Evolutionary conservation across 2,797 vertebrate species (phyloP).

Genomic region (Ctenopoma multispine): DNA sequence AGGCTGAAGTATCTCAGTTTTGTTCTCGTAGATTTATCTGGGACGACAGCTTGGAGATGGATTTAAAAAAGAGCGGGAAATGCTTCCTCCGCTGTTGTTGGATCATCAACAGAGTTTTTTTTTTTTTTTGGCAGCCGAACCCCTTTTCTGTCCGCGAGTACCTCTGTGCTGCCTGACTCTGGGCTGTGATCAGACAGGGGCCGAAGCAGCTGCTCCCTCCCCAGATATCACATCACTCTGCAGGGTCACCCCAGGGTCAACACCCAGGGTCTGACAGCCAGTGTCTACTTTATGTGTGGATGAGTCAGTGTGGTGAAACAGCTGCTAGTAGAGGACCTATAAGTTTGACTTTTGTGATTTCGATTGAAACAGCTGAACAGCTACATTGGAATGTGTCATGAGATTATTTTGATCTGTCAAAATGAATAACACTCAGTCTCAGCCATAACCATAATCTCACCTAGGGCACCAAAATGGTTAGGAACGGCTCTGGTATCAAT

Average conservation of each 20-base stretch:
- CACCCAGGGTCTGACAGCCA: conserved; percentile 38
- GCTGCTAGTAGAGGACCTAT: background rate
- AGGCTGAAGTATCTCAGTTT: background rate
- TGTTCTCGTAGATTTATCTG: background rate
- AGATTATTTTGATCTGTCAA: too few species aligned
- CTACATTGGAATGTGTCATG: too few species aligned
- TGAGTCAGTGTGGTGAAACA: background rate
- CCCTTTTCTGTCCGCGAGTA: conserved; percentile 6
- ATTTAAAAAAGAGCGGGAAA: conserved; percentile 58
- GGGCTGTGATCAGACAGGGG: conserved; percentile 30
- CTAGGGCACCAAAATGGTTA: too few species aligned
- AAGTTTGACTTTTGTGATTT: too few species aligned
- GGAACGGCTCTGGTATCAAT: too few species aligned
- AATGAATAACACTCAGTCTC: too few species aligned
- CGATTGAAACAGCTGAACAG: too few species aligned
- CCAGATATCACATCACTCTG: conserved; percentile 43
- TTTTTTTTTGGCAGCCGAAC: conserved; percentile 38
- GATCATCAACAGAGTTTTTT: conserved; percentile 17
- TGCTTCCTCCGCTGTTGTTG: conserved; percentile 43
- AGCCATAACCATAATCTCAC: too few species aligned
- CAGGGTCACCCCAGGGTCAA: conserved; percentile 49
- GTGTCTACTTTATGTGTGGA: conserved; percentile 14
- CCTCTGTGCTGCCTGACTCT: conserved; percentile 9
- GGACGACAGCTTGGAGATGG: background rate
- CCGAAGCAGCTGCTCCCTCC: conserved; percentile 63